Percentiles rank a stretch among this genome's conserved stretches.
Conservation (phyloP, 2,888 invertebrate genomes). For the Sphaeridia pumilis region DNA sequence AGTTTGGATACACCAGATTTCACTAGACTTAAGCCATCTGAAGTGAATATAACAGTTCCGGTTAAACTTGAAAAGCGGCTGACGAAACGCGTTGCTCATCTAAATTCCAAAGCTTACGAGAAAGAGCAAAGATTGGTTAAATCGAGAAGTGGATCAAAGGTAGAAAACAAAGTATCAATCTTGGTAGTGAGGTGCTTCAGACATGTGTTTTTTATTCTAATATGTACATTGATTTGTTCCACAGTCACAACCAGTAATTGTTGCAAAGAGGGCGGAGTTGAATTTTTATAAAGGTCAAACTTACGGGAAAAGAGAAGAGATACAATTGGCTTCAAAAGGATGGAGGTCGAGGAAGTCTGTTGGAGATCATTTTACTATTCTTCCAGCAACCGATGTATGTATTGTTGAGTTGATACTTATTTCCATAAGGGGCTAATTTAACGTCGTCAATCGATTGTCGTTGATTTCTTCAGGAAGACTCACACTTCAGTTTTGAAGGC, state of each 20-base stretch:
- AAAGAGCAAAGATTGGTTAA: slow-evolving; percentile 14
- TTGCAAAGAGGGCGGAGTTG: slow-evolving; percentile 54
- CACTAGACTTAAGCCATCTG: too few species aligned
- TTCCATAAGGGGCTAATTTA: neutral
- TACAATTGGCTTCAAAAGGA: slow-evolving; percentile 62
- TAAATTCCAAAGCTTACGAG: slow-evolving; percentile 12
- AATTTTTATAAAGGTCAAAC: slow-evolving; percentile 56
- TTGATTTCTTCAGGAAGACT: neutral
- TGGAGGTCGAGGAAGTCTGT: slow-evolving; percentile 64
- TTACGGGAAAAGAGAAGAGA: slow-evolving; percentile 54
- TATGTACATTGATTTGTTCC: neutral
- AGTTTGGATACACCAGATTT: too few species aligned
- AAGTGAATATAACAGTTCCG: slow-evolving; percentile 25
- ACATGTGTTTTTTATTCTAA: too few species aligned
- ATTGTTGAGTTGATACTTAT: neutral
- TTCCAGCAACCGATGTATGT: slow-evolving; percentile 43
- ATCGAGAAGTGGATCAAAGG: slow-evolving; percentile 22
- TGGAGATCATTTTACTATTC: slow-evolving; percentile 66
- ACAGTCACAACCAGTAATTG: slow-evolving; percentile 41
- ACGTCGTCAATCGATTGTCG: neutral
- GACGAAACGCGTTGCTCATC: slow-evolving; percentile 19
- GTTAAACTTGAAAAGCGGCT: slow-evolving; percentile 20
- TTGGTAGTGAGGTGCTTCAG: too few species aligned
- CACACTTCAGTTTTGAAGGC: slow-evolving; percentile 20
- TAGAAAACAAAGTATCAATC: too few species aligned